phyloP scores from a whole-genome alignment of 2,113 vertebrate species.

The Ictidomys tridecemlineatus region DNA sequence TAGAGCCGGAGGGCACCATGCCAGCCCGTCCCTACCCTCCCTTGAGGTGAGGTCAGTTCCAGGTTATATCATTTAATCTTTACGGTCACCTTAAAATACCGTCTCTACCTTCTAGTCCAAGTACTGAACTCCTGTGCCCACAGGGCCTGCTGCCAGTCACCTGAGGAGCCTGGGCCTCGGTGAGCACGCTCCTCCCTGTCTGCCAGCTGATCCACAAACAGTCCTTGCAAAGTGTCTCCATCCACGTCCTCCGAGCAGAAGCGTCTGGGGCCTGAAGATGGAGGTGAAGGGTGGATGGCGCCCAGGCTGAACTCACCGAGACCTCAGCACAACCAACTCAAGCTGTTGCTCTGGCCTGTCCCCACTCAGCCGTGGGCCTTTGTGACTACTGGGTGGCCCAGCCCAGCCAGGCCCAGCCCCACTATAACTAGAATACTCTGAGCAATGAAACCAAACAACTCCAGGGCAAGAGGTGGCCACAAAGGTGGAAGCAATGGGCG shows the following conservation, averaged over 20 bases:
- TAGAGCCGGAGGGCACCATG: not conserved
- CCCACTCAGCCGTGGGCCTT: not conserved
- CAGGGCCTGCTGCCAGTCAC: not conserved
- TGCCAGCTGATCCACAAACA: not conserved
- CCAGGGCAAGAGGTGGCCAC: not conserved
- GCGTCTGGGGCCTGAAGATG: fast-evolving
- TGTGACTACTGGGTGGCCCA: not conserved
- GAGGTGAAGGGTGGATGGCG: not conserved
- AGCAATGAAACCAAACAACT: not conserved
- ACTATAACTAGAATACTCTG: not conserved
- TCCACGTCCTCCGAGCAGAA: not conserved
- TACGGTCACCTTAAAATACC: not conserved
- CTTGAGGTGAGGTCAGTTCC: not conserved
- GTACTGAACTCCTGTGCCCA: not conserved
- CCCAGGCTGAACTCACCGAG: not conserved
- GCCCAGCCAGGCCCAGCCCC: not conserved
- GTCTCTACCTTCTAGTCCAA: not conserved
- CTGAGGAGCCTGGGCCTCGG: not conserved
- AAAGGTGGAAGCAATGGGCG: not conserved
- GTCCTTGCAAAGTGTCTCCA: fast-evolving
- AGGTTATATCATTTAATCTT: not conserved
- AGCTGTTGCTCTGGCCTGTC: not conserved
- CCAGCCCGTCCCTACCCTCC: no score
- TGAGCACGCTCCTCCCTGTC: not conserved
- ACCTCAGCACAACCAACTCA: not conserved